Percentiles rank a stretch among this genome's conserved stretches.
phyloP scores from a whole-genome alignment of 53 echinoderm and acorn worm genomes.

The Pentamera pediparva region DNA sequence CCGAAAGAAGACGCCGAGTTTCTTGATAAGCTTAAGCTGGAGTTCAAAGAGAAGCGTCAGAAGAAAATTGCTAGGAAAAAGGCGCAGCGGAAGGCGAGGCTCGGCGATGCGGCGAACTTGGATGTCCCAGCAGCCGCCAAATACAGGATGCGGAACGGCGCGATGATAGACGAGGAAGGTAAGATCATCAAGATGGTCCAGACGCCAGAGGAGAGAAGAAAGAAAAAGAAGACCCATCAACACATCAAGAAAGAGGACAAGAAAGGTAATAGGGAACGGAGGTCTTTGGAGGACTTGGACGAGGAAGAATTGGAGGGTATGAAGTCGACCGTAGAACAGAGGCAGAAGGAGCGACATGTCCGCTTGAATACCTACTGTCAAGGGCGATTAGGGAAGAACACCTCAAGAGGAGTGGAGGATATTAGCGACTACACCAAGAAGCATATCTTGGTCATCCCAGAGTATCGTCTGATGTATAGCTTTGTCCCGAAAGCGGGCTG shows the following conservation, averaged over 20 bases:
- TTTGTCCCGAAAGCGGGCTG: constrained; percentile 81
- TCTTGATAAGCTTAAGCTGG: background rate
- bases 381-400: no score
- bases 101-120: constrained; percentile 9
- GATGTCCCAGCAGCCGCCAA: constrained; percentile 7
- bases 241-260: no score
- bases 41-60: background rate
- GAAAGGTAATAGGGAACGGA: background rate
- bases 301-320: background rate
- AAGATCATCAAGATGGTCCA: background rate
- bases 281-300: background rate
- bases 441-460: constrained; percentile 60
- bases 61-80: constrained; percentile 10
- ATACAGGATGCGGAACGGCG: constrained; percentile 4
- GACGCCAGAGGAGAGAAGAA: background rate
- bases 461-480: constrained; percentile 70
- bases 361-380: background rate
- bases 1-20: background rate
- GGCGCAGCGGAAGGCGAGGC: background rate
- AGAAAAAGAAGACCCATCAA: background rate
- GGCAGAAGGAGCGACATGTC: background rate
- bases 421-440: constrained; percentile 48
- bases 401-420: background rate
- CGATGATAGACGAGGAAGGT: constrained; percentile 12
- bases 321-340: background rate